phyloP scores from a whole-genome alignment of 2,113 vertebrate genomes.

The Deroptyus accipitrinus region DNA sequence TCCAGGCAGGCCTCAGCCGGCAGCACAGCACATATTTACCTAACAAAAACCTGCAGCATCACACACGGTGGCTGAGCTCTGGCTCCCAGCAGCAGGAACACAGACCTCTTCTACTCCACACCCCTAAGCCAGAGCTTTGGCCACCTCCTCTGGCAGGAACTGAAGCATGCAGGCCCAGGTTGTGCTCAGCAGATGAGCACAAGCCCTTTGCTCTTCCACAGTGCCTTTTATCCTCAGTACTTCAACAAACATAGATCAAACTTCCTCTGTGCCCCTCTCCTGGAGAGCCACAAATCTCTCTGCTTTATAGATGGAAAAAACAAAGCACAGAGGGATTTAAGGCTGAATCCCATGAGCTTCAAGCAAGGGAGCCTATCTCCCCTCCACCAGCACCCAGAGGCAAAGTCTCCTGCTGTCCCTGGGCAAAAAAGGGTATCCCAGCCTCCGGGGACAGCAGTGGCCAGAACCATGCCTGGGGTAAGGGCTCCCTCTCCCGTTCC shows the following conservation, averaged over 20 bases:
- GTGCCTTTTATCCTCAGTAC: neutral
- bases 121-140: neutral
- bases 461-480: neutral
- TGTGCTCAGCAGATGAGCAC: neutral
- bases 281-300: neutral
- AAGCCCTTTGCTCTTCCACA: neutral
- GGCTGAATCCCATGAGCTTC: neutral
- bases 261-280: neutral
- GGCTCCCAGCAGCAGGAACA: neutral
- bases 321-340: neutral
- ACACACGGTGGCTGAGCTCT: accelerated
- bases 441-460: neutral
- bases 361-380: accelerated
- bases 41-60: neutral
- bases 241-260: neutral
- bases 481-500: constrained; percentile 48
- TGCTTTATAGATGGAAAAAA: accelerated
- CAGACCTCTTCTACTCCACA: neutral
- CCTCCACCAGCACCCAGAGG: accelerated
- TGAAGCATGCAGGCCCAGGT: neutral
- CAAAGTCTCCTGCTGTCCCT: neutral
- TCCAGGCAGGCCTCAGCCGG: neutral
- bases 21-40: neutral
- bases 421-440: neutral
- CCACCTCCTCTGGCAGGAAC: neutral